Evolutionary conservation across 2,888 invertebrate genomes (phyloP).

Genomic region (Noctua pronuba): DNA sequence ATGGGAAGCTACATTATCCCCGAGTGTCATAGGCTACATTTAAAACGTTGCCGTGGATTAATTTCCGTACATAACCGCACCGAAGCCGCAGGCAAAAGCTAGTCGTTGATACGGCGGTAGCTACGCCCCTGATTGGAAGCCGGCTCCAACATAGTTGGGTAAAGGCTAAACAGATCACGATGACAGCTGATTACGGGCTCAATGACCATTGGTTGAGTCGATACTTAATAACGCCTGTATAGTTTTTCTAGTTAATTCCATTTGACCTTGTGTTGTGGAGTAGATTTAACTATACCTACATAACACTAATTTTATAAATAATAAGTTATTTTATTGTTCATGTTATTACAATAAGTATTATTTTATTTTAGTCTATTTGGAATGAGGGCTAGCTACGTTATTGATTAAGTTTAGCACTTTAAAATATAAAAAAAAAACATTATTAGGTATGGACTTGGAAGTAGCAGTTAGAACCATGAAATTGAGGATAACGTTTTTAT

Average conservation of each 20-base stretch:
- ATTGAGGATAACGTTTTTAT: too few species aligned
- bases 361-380: slow-evolving; percentile 13
- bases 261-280: slow-evolving; percentile 1
- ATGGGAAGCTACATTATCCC: too few species aligned
- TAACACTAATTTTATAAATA: slow-evolving; percentile 55
- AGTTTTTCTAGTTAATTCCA: not conserved
- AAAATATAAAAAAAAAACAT: not conserved
- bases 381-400: slow-evolving; percentile 21
- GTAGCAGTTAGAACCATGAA: not conserved
- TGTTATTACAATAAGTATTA: slow-evolving; percentile 34
- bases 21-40: too few species aligned
- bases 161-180: not conserved
- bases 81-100: too few species aligned
- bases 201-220: not conserved
- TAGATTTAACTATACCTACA: slow-evolving; percentile 15
- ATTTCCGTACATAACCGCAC: too few species aligned
- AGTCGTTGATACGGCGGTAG: not conserved
- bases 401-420: not conserved
- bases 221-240: not conserved
- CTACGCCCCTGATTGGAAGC: not conserved
- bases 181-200: not conserved
- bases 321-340: slow-evolving; percentile 63
- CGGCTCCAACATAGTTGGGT: not conserved
- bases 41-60: too few species aligned
- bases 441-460: not conserved